These are phyloP conservation scores for Leptogaster cylindrica DNA, from an alignment of 2,888 invertebrate genomes.

Conservation along the genomic window DNA sequence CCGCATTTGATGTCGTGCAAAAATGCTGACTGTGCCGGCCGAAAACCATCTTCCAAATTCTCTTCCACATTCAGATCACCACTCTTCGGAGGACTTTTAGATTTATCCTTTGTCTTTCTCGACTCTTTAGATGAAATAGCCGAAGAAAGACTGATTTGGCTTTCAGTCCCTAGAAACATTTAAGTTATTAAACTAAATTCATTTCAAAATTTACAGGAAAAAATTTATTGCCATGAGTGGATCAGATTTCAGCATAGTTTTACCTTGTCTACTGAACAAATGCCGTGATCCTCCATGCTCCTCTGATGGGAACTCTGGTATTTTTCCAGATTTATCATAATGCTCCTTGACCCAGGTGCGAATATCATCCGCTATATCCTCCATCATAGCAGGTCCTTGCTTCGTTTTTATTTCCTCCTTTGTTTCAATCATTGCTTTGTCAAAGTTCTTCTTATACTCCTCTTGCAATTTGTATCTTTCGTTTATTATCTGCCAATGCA, in stretches of 20 bases:
- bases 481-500: slow-evolving; percentile 61
- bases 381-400: slow-evolving; percentile 78
- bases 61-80: slow-evolving; percentile 67
- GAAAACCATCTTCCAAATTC: slow-evolving; percentile 67
- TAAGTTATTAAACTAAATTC: background rate
- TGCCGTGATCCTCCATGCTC: slow-evolving; percentile 89
- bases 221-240: too few relatives aligned
- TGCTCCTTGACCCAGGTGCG: slow-evolving; percentile 86
- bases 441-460: slow-evolving; percentile 72
- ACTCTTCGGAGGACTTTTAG: slow-evolving; percentile 64
- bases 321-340: slow-evolving; percentile 79
- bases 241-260: too few relatives aligned
- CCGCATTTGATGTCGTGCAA: slow-evolving; percentile 73
- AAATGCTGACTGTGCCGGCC: slow-evolving; percentile 74
- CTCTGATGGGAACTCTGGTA: slow-evolving; percentile 91
- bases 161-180: slow-evolving; percentile 69
- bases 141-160: slow-evolving; percentile 80
- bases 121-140: slow-evolving; percentile 79
- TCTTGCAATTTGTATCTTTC: slow-evolving; percentile 71
- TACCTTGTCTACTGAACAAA: slow-evolving; percentile 80
- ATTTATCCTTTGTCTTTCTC: slow-evolving; percentile 77
- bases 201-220: background rate
- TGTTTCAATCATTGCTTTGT: slow-evolving; percentile 69
- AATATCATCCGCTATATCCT: slow-evolving; percentile 86
- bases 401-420: slow-evolving; percentile 72